Evolutionary conservation across 2,888 invertebrate species (phyloP), one percentile per base, ranked within the genome.

Genomic region (Stenichneumon culpator): DNA sequence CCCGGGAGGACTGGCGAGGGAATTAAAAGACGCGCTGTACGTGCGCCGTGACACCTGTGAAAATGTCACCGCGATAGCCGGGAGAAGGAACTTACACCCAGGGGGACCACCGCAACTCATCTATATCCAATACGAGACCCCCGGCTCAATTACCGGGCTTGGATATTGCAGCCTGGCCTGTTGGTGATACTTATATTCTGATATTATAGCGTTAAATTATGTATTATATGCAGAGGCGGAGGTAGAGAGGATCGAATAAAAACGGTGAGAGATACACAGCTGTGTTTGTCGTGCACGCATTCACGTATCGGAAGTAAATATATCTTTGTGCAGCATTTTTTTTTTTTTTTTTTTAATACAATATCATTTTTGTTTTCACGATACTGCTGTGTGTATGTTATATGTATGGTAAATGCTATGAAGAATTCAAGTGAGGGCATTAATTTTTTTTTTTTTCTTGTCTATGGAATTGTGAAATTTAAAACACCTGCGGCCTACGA

Each of bases 1-100:
- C 50, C 36, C 14, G 50, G 22, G 25, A 28, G 52, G 60, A 60
- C 32, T 32, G 22, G 44, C 16, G 65, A 36, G 19, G 65, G 79
- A 77, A 75, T 70, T 75, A 77, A 79, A 67, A 44, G 47, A 22
- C 22, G 19, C 6, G 65, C 14, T 7, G n/a, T 36, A 16, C 9
- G 9, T 36, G 65, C 3, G 65, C 39, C 22, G 36, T 39, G 39
- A 83, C 86, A 86, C 86, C 83, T 83, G 86, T 86, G 74, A 77
- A 77, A 73, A 84, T 67, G 79, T 50, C 5, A 44, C 22, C 25
- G 14, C 14, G 16, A 16, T 52, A 19, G 28, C 7, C 32, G 47
- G 47, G 14, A 50, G 25, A 14, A 19, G 50, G 14, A 47, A 47
- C 22, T 44, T 28, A 68, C 9, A 44, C 36, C 36, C n/a, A 44